A percentile compares a stretch with the other conserved stretches of the same genome.
phyloP scores from a whole-genome alignment of 2,888 invertebrate species.

The Venusia cambrica region DNA sequence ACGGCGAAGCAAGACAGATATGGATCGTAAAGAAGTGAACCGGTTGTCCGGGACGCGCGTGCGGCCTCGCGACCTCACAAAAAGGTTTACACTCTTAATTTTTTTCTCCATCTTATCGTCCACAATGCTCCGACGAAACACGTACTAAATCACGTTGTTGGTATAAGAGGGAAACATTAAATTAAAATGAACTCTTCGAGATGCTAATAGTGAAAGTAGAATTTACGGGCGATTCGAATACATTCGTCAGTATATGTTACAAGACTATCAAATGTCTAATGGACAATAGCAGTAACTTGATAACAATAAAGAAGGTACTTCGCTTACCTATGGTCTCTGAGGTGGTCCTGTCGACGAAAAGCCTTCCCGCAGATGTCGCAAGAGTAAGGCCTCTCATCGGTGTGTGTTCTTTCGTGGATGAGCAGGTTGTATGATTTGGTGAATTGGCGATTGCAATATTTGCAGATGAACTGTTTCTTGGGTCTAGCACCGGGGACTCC shows the following conservation, averaged over 20 bases:
- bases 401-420: constrained; percentile 98
- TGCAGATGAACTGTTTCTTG: constrained; percentile 96
- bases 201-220: constrained; percentile 39
- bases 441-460: constrained; percentile 97
- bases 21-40: constrained; percentile 77
- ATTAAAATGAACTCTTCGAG: constrained; percentile 49
- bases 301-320: constrained; percentile 24
- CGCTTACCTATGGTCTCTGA: constrained; percentile 91
- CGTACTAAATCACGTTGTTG: constrained; percentile 67
- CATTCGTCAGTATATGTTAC: constrained; percentile 31
- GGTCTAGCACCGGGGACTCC: constrained; percentile 83
- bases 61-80: constrained; percentile 78
- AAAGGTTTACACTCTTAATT: constrained; percentile 74
- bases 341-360: constrained; percentile 96
- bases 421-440: constrained; percentile 98
- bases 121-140: constrained; percentile 66
- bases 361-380: constrained; percentile 98
- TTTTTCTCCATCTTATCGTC: constrained; percentile 69
- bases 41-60: constrained; percentile 72
- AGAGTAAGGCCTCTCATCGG: constrained; percentile 97
- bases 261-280: constrained; percentile 32
- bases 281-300: constrained; percentile 29
- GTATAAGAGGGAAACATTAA: constrained; percentile 61
- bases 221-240: constrained; percentile 31
- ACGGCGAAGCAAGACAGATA: constrained; percentile 76